These are phyloP conservation scores for Napeogenes sylphis DNA, from an alignment of 2,888 invertebrate genomes.

Conservation along the genomic window DNA sequence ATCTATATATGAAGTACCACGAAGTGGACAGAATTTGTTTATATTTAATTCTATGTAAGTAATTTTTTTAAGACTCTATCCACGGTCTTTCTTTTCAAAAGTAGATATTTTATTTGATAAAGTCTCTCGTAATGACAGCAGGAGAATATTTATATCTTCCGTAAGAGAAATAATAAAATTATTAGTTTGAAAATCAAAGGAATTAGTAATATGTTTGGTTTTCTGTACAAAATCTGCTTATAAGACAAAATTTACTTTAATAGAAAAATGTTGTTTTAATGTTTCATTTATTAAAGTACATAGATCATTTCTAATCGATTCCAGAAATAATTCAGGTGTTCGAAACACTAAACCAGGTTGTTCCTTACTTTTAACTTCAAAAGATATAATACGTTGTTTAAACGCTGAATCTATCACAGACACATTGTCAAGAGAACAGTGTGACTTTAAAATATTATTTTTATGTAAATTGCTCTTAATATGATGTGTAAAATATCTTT, in stretches of 20 bases:
- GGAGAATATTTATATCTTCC: conserved; percentile 26
- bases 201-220: too few species aligned
- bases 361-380: conserved; percentile 15
- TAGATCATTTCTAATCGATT: too few species aligned
- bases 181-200: conserved; percentile 33
- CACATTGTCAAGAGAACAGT: conserved; percentile 23
- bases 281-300: conserved; percentile 9
- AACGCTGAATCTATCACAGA: conserved; percentile 25
- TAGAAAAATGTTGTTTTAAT: conserved; percentile 13
- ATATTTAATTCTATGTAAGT: conserved; percentile 28
- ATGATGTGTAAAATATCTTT: too few species aligned
- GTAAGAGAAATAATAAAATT: conserved; percentile 24
- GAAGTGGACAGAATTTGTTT: conserved; percentile 1
- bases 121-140: conserved; percentile 14
- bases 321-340: too few species aligned
- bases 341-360: conserved; percentile 2
- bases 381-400: conserved; percentile 17
- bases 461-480: too few species aligned
- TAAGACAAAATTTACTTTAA: too few species aligned
- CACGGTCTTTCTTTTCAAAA: conserved; percentile 36
- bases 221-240: too few species aligned
- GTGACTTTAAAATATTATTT: background rate
- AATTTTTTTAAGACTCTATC: conserved; percentile 31
- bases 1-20: conserved; percentile 26
- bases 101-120: conserved; percentile 1